Percentiles rank a stretch among this genome's conserved stretches.
These are phyloP conservation scores for Rhombomys opimus DNA, from an alignment of 2,113 vertebrate genomes.

Conservation along the genomic window DNA sequence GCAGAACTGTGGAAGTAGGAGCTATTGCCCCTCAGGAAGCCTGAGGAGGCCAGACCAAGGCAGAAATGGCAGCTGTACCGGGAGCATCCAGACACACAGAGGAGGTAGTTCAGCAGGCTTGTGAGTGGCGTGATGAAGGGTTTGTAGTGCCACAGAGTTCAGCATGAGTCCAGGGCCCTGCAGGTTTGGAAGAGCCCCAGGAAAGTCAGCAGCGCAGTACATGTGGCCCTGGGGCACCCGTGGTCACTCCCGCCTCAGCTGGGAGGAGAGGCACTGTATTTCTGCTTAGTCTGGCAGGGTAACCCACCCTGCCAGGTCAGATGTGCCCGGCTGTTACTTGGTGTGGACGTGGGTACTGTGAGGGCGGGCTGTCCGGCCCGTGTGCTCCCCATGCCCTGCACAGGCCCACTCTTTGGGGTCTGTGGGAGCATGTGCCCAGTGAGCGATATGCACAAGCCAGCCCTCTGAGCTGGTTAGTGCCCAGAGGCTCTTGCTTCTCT, in stretches of 20 bases:
- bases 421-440: too few species aligned
- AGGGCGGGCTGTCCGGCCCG: rapidly evolving
- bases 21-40: background rate
- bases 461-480: rapidly evolving
- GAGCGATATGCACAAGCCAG: too few species aligned
- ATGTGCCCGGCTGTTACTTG: background rate
- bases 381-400: background rate
- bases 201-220: rapidly evolving
- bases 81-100: background rate
- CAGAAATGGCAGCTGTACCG: rapidly evolving
- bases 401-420: background rate
- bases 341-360: background rate
- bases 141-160: background rate
- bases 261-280: background rate
- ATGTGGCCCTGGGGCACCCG: background rate
- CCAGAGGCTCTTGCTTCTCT: background rate
- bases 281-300: rapidly evolving
- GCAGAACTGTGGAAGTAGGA: too few species aligned
- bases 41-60: background rate
- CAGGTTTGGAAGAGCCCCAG: background rate
- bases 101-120: rapidly evolving
- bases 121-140: background rate
- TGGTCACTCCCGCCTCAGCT: background rate
- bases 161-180: background rate
- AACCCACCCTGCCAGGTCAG: background rate